These are phyloP conservation scores for Cebidichthys violaceus DNA, from an alignment of 2,113 vertebrate genomes.

Conservation along the genomic window DNA sequence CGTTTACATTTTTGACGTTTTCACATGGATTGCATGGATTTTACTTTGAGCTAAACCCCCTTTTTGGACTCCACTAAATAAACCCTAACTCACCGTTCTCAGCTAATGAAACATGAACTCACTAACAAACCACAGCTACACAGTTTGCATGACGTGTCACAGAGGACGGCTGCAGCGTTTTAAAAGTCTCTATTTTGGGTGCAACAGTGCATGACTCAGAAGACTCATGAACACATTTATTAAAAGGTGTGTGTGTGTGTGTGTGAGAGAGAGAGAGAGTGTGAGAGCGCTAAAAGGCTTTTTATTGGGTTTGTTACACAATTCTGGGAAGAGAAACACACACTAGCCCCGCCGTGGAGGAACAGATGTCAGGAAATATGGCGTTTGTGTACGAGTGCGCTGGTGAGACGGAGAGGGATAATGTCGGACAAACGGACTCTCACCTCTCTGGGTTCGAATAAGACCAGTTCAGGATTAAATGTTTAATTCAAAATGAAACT, in stretches of 20 bases:
- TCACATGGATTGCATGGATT: too few relatives aligned
- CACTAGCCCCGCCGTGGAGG: slow-evolving; percentile 25
- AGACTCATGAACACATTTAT: too few relatives aligned
- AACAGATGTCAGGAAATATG: slow-evolving; percentile 51
- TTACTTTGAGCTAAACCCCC: too few relatives aligned
- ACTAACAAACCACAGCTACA: too few relatives aligned
- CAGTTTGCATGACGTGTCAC: too few relatives aligned
- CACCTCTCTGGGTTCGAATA: slow-evolving; percentile 11
- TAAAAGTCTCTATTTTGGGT: too few relatives aligned
- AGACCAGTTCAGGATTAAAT: not conserved
- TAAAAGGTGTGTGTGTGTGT: not conserved
- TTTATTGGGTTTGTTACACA: slow-evolving; percentile 46
- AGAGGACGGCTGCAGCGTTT: too few relatives aligned
- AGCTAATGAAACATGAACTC: too few relatives aligned
- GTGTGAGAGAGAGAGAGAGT: not conserved
- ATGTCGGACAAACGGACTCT: not conserved
- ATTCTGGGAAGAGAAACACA: slow-evolving; percentile 66
- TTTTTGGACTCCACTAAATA: too few relatives aligned
- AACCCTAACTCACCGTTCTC: too few relatives aligned
- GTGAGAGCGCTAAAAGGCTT: slow-evolving; percentile 44
- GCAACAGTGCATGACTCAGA: too few relatives aligned
- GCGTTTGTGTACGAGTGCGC: not conserved
- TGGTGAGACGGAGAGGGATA: not conserved
- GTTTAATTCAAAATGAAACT: not conserved
- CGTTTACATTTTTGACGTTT: too few relatives aligned